Percentiles rank a stretch among this genome's conserved stretches.
These are phyloP conservation scores for Itoplectis maculator DNA, from an alignment of 2,888 invertebrate species.

Conservation along the genomic window DNA sequence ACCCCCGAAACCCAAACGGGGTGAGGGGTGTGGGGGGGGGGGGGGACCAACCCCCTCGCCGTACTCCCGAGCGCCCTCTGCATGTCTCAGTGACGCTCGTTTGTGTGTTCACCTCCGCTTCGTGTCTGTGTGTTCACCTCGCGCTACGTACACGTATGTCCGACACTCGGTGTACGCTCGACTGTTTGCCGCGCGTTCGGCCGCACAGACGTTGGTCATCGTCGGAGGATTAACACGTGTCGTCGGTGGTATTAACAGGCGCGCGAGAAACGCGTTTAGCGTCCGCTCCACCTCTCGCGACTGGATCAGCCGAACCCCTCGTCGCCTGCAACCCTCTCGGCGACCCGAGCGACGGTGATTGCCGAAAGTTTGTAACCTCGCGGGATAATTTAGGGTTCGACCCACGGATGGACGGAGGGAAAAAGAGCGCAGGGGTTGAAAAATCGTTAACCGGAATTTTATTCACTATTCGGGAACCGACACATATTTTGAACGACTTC, in stretches of 20 bases:
- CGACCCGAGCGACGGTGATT: background rate
- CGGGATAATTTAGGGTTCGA: too few relatives aligned
- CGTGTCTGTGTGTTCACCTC: constrained; percentile 9
- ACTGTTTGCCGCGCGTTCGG: constrained; percentile 40
- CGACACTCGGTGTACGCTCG: constrained; percentile 22
- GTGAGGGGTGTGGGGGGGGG: too few relatives aligned
- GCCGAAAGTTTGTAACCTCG: background rate
- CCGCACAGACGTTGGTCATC: constrained; percentile 50
- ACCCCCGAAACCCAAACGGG: background rate
- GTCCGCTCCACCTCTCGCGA: background rate
- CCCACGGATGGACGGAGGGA: too few relatives aligned
- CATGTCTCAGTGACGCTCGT: background rate
- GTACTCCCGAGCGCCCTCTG: too few relatives aligned
- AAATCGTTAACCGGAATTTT: too few relatives aligned
- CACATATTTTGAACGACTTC: too few relatives aligned
- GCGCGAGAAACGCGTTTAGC: constrained; percentile 9
- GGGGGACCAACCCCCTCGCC: constrained; percentile 26
- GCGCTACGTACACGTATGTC: constrained; percentile 17
- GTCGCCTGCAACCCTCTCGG: too few relatives aligned
- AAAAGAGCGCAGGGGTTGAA: too few relatives aligned
- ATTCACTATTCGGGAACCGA: too few relatives aligned
- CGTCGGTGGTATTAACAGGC: constrained; percentile 58
- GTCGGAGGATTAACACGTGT: constrained; percentile 62
- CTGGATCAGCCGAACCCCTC: constrained; percentile 8
- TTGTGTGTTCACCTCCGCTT: constrained; percentile 10